phyloP scores from a whole-genome alignment of 1,140 invertebrate species.

The Cydia amplana region DNA sequence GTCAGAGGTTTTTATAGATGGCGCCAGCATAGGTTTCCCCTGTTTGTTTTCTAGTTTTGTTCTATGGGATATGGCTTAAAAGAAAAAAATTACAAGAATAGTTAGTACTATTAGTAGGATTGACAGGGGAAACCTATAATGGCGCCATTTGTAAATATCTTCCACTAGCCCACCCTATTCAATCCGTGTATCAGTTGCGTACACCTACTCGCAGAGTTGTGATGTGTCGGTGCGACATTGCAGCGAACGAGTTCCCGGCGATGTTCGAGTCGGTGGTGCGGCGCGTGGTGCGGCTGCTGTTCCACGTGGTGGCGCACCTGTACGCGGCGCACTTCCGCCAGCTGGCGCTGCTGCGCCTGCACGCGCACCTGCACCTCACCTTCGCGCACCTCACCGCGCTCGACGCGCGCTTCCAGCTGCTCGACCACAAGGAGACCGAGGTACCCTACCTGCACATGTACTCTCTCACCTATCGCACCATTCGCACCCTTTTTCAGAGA shows the following conservation, averaged over 20 bases:
- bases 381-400: conserved; percentile 97
- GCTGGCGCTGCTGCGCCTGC: conserved; percentile 93
- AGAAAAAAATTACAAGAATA: no score
- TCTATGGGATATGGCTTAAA: no score
- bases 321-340: conserved; percentile 99
- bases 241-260: conserved; percentile 96
- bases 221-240: conserved; percentile 51
- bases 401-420: conserved; percentile 92
- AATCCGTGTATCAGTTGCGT: no score
- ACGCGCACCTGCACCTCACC: conserved; percentile 96
- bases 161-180: no score
- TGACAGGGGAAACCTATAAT: no score
- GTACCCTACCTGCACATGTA: conserved; percentile 69
- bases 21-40: no score
- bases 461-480: no score
- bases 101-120: no score
- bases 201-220: neutral
- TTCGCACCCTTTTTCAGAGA: no score
- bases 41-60: no score
- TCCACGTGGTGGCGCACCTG: conserved; percentile 98
- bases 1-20: no score
- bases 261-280: conserved; percentile 96
- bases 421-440: conserved; percentile 97
- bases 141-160: no score
- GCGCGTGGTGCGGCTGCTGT: conserved; percentile 97